Evolutionary conservation across 2,888 invertebrate genomes (phyloP).

Genomic region (Sphaeridia pumilis): DNA sequence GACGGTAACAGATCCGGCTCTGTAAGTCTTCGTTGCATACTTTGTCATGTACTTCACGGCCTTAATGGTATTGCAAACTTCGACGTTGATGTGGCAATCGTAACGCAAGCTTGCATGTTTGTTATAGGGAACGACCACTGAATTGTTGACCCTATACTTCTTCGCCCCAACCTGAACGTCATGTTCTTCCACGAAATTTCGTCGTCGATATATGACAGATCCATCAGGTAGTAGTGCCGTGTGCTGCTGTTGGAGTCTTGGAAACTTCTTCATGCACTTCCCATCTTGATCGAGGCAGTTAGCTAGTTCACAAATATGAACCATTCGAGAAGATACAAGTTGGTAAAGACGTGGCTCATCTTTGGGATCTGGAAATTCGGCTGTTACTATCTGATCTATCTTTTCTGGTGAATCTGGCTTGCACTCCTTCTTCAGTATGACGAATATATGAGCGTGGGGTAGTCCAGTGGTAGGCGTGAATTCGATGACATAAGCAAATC

Average conservation of each 20-base stretch:
- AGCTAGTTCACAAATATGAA: conserved; percentile 37
- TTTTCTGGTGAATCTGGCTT: background rate
- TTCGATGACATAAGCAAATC: conserved; percentile 35
- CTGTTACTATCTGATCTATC: conserved; percentile 1
- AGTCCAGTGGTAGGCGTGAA: too few relatives aligned
- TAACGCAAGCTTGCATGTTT: conserved; percentile 36
- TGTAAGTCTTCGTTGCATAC: conserved; percentile 33
- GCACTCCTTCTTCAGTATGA: background rate
- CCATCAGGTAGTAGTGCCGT: conserved; percentile 37
- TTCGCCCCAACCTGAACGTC: background rate
- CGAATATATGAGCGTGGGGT: conserved; percentile 2
- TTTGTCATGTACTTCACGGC: conserved; percentile 37
- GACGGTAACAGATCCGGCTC: too few relatives aligned
- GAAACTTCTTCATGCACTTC: conserved; percentile 38
- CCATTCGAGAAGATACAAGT: background rate
- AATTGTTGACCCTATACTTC: conserved; percentile 35
- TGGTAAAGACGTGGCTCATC: background rate
- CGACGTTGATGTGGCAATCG: conserved; percentile 39
- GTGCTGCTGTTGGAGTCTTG: conserved; percentile 31
- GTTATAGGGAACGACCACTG: conserved; percentile 39
- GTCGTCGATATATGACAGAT: conserved; percentile 38
- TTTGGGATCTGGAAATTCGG: conserved; percentile 1
- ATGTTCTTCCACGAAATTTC: conserved; percentile 13
- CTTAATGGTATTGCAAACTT: conserved; percentile 34
- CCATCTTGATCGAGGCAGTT: conserved; percentile 17